Evolutionary conservation across 2,797 vertebrate genomes (phyloP).

Genomic region (Falco columbarius): DNA sequence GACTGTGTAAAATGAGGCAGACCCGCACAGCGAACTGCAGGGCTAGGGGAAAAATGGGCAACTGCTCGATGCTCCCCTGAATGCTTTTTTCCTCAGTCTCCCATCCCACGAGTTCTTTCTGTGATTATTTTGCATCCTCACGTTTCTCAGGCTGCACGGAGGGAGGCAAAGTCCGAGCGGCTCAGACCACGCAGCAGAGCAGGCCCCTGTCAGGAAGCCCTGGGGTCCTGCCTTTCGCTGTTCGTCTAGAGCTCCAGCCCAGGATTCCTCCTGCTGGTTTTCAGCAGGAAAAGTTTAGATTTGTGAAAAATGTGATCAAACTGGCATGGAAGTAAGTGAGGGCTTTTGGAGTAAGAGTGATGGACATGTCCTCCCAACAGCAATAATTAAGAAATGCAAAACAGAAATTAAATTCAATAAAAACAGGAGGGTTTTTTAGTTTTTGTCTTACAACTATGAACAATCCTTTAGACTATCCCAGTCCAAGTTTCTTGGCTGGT

Average conservation of each 20-base stretch:
- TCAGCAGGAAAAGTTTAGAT: background rate
- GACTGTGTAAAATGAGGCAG: background rate
- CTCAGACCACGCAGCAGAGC: accelerated
- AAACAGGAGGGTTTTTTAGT: background rate
- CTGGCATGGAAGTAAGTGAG: background rate
- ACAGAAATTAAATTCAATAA: background rate
- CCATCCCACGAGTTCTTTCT: background rate
- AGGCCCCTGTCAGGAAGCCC: background rate
- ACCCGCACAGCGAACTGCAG: background rate
- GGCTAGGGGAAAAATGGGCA: background rate
- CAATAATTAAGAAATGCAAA: background rate
- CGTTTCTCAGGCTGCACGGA: background rate
- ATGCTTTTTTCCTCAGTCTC: background rate
- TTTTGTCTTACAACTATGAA: background rate
- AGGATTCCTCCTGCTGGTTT: background rate
- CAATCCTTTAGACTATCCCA: background rate
- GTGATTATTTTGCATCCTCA: background rate
- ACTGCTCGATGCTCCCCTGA: background rate
- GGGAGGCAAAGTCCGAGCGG: background rate
- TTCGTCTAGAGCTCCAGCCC: background rate
- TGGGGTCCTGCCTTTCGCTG: background rate
- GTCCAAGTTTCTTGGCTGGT: accelerated
- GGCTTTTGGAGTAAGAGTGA: background rate
- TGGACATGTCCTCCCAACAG: background rate
- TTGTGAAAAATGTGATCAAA: background rate